Percentiles rank a stretch among this genome's conserved stretches.
phyloP scores from a whole-genome alignment of 2,113 vertebrate genomes.

The Prunella himalayana region DNA sequence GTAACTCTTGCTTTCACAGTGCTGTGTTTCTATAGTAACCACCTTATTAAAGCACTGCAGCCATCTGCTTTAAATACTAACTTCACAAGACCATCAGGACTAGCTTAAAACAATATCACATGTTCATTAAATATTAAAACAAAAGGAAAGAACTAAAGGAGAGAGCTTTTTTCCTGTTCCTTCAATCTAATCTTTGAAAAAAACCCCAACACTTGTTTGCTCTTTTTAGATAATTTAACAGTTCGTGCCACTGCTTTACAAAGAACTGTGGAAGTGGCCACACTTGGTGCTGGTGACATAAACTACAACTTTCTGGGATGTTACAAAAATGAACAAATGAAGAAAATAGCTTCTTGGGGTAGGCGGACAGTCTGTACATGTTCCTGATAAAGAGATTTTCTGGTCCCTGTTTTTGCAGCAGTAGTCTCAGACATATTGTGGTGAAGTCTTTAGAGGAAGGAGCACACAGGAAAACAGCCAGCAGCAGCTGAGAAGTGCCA shows the following conservation, averaged over 20 bases:
- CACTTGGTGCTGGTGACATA: background rate
- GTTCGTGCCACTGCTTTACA: background rate
- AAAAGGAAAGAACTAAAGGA: conserved; percentile 39
- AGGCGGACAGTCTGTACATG: background rate
- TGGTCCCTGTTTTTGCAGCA: background rate
- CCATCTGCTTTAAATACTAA: conserved; percentile 90
- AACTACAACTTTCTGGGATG: background rate
- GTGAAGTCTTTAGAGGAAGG: background rate
- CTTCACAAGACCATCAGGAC: conserved; percentile 64
- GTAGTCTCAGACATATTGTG: background rate
- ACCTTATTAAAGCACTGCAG: conserved; percentile 76
- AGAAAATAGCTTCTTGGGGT: background rate
- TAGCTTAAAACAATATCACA: conserved; percentile 66
- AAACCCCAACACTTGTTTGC: background rate
- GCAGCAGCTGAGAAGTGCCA: background rate
- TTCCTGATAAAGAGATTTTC: background rate
- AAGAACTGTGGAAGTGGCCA: background rate
- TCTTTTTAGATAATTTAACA: background rate
- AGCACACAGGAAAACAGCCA: background rate
- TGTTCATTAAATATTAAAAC: conserved; percentile 77
- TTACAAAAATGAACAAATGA: background rate
- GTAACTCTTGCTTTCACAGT: conserved; percentile 79
- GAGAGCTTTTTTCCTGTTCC: background rate
- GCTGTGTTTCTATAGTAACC: conserved; percentile 79
- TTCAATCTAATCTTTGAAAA: background rate